Percentiles rank a stretch among this genome's conserved stretches.
Evolutionary conservation across 1,140 invertebrate species (phyloP).

Genomic region (Polyergus mexicanus): DNA sequence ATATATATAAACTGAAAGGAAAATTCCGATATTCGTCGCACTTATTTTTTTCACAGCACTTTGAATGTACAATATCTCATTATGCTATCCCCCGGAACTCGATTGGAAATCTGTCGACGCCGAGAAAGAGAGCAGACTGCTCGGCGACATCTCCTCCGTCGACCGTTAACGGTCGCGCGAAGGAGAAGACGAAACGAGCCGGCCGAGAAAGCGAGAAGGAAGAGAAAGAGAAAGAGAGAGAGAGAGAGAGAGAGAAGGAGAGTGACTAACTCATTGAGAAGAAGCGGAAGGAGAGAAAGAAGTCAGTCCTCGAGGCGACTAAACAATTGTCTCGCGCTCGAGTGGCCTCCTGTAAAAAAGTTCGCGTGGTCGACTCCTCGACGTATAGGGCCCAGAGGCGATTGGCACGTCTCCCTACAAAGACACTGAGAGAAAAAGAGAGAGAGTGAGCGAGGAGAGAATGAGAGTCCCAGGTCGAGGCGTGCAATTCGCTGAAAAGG

Average conservation of each 20-base stretch:
- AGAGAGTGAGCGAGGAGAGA: background rate
- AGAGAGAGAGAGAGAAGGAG: background rate
- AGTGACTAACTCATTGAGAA: conserved; percentile 54
- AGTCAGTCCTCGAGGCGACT: conserved; percentile 77
- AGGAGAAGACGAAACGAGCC: conserved; percentile 7
- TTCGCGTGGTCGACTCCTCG: conserved; percentile 74
- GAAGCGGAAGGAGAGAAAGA: conserved; percentile 67
- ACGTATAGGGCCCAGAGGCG: conserved; percentile 72
- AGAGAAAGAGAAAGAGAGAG: background rate
- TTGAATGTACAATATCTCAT: conserved; percentile 35
- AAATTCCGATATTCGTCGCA: background rate
- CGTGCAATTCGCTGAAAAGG: conserved; percentile 71
- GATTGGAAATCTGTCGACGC: conserved; percentile 46
- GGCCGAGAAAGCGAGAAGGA: background rate
- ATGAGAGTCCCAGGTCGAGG: conserved; percentile 37
- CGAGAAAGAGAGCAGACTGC: conserved; percentile 13
- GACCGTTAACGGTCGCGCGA: conserved; percentile 72
- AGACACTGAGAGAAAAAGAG: conserved; percentile 25
- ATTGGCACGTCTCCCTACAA: conserved; percentile 70
- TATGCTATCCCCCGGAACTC: conserved; percentile 25
- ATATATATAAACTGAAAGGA: no score
- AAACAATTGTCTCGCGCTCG: conserved; percentile 79
- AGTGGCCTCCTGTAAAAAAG: conserved; percentile 69
- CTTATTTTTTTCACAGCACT: background rate
- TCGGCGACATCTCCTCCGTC: conserved; percentile 30